Evolutionary conservation across 2,888 invertebrate species (phyloP).

Genomic region (Megalurothrips usitatus): DNA sequence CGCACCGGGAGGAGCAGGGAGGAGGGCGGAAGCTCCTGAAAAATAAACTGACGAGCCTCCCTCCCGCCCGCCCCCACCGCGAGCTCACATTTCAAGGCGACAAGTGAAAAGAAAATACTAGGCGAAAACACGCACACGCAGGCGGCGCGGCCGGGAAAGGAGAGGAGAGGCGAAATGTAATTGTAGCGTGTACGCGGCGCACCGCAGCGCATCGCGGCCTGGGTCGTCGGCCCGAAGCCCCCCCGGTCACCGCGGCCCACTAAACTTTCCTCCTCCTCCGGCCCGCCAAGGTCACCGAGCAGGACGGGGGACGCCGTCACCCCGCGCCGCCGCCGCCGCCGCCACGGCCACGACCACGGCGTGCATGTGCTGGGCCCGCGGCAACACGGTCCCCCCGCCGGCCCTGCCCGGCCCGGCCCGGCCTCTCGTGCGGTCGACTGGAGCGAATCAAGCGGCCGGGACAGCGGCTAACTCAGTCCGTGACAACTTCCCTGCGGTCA

Average conservation of each 20-base stretch:
- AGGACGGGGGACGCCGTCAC: neutral
- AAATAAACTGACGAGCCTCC: slow-evolving; percentile 22
- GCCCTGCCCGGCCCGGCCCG: too few species aligned
- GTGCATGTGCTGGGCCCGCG: neutral
- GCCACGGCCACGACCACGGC: neutral
- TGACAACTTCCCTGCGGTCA: too few species aligned
- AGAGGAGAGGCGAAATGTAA: neutral
- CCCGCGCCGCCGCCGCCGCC: neutral
- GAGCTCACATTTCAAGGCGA: slow-evolving; percentile 15
- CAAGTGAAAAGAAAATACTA: slow-evolving; percentile 3
- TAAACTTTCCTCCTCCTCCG: too few species aligned
- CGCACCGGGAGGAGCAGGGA: neutral
- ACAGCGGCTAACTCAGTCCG: too few species aligned
- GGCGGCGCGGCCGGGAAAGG: neutral
- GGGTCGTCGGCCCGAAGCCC: neutral
- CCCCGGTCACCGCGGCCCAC: neutral
- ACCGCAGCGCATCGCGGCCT: neutral
- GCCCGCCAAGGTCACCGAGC: neutral
- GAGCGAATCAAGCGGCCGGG: too few species aligned
- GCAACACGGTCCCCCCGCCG: neutral
- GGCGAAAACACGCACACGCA: neutral
- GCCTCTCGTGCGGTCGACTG: too few species aligned
- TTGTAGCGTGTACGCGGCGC: neutral
- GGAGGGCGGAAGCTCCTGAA: neutral
- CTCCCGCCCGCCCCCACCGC: too few species aligned